phyloP scores from a whole-genome alignment of 2,797 vertebrate genomes.

The Clarias fuscus region DNA sequence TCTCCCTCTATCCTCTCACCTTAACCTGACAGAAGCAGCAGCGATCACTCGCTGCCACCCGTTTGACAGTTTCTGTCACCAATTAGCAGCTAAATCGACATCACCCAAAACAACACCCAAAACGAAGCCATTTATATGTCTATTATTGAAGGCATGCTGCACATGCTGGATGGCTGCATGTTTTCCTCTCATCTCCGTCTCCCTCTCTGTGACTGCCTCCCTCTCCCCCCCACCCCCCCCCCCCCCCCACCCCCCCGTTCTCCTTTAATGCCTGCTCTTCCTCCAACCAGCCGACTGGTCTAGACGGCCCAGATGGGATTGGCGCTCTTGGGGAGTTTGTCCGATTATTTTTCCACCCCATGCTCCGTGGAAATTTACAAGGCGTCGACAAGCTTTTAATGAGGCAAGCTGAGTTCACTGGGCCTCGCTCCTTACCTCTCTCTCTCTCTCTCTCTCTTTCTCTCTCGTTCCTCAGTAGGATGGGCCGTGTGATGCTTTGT shows the following conservation, averaged over 20 bases:
- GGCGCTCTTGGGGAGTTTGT: constrained; percentile 77
- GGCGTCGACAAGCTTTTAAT: constrained; percentile 93
- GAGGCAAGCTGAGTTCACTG: constrained; percentile 90
- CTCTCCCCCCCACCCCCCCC: constrained; percentile 69
- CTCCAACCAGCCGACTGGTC: constrained; percentile 68
- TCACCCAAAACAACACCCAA: constrained; percentile 87
- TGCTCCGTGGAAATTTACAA: constrained; percentile 83
- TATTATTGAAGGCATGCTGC: constrained; percentile 73
- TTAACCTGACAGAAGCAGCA: constrained; percentile 89
- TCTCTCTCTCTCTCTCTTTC: constrained; percentile 66
- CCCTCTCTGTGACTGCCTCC: constrained; percentile 61
- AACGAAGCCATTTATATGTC: constrained; percentile 78
- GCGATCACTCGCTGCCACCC: constrained; percentile 92
- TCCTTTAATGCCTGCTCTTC: constrained; percentile 65
- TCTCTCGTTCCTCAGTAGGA: constrained; percentile 66
- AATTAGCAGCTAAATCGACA: constrained; percentile 99
- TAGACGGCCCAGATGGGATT: constrained; percentile 83
- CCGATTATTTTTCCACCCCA: constrained; percentile 82
- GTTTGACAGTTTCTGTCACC: constrained; percentile 99
- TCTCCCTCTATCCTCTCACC: constrained; percentile 73
- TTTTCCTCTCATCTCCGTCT: constrained; percentile 63
- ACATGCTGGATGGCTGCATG: constrained; percentile 75
- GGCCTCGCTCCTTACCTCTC: constrained; percentile 74
- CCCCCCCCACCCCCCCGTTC: constrained; percentile 76
- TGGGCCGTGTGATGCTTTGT: constrained; percentile 84